phyloP scores from a whole-genome alignment of 2,888 invertebrate species.

The Drosophila setosimentum region DNA sequence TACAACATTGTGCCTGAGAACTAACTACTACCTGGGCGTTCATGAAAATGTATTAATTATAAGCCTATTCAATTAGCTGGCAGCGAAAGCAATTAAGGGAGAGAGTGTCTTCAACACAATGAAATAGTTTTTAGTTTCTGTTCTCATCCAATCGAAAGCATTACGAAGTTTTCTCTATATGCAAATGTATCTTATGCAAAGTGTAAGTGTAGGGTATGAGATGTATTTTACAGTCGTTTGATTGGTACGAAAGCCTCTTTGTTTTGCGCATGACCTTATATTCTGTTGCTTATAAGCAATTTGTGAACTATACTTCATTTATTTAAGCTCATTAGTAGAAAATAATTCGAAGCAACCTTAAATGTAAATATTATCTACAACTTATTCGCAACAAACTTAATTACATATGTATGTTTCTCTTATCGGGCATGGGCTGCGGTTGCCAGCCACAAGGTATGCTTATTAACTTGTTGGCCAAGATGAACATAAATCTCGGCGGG shows the following conservation, averaged over 20 bases:
- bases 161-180: conserved; percentile 21
- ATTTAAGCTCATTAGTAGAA: background rate
- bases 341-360: background rate
- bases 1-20: conserved; percentile 5
- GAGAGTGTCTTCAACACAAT: conserved; percentile 35
- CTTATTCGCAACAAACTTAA: background rate
- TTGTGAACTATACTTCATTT: background rate
- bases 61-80: conserved; percentile 47
- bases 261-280: background rate
- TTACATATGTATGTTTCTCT: background rate
- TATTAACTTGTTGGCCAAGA: conserved; percentile 17
- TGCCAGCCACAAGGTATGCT: conserved; percentile 8
- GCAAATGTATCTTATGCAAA: conserved; percentile 22
- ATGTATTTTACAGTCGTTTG: background rate
- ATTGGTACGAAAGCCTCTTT: background rate
- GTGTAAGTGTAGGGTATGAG: background rate
- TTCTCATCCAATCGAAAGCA: conserved; percentile 30
- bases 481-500: conserved; percentile 40
- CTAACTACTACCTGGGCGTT: conserved; percentile 33
- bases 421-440: background rate
- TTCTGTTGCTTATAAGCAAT: background rate
- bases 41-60: conserved; percentile 46
- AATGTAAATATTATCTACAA: background rate
- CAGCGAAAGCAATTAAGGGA: conserved; percentile 46
- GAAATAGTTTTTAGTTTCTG: conserved; percentile 4